Conservation (phyloP, 2,888 invertebrate species). For the Formica aserva region DNA sequence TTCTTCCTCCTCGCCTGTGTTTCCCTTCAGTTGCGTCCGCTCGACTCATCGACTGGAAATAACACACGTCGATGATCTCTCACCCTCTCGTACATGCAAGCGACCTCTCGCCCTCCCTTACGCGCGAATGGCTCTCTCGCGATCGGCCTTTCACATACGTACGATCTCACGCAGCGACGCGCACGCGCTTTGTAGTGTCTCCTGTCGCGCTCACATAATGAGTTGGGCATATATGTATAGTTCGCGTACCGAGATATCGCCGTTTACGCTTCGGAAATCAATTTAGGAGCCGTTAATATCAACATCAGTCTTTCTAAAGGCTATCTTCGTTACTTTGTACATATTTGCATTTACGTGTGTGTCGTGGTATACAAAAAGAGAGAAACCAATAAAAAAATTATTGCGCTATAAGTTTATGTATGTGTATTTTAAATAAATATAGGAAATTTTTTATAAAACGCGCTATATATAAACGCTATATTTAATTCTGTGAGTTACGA, state of each 20-base stretch:
- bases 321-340: neutral
- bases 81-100: slow-evolving; percentile 26
- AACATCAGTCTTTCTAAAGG: neutral
- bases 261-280: slow-evolving; percentile 22
- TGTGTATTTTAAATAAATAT: neutral
- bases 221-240: neutral
- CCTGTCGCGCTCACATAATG: slow-evolving; percentile 21
- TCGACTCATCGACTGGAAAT: slow-evolving; percentile 27
- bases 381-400: slow-evolving; percentile 7
- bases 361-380: neutral
- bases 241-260: neutral
- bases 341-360: neutral
- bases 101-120: slow-evolving; percentile 36
- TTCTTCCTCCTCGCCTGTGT: neutral
- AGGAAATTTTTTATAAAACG: neutral
- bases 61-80: slow-evolving; percentile 20
- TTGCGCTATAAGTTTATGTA: neutral
- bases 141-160: slow-evolving; percentile 29
- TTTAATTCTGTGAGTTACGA: neutral
- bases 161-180: slow-evolving; percentile 37
- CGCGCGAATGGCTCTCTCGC: slow-evolving; percentile 14
- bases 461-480: neutral
- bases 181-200: slow-evolving; percentile 29
- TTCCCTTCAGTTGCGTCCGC: slow-evolving; percentile 19
- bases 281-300: slow-evolving; percentile 4